Base-by-base conservation (phyloP, 2,113 vertebrate species). In the Maccullochella peelii region DNA sequence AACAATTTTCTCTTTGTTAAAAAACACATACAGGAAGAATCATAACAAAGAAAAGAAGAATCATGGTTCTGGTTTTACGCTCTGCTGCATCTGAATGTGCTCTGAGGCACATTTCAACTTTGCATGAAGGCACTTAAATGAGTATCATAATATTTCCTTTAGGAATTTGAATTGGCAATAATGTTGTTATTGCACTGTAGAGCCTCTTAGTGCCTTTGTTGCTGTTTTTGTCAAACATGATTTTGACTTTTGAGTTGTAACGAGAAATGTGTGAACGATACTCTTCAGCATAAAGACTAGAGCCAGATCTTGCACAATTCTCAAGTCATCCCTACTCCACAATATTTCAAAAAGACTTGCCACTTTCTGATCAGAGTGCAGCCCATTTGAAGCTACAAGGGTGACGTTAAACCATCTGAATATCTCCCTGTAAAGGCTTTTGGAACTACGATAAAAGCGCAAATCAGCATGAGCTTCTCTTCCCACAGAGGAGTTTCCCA, bases 131-230 rank as follows among this genome's bases (percentile, higher is more conserved):
- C 16, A 58, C 57, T 80, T 36, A 33, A 55, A 63, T 5, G 16
- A 69, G 18, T 7, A 18, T 36, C 18, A 74, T 21, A 38, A 49
- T 38, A 21, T 70, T 70, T 62, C 50, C 58, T 70, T 73, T 54
- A 8, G 18, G 42, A 21, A 42, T 63, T 58, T 77, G 36, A 77
- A 67, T 27, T 68, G 30, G 8, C n/a, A 40, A 16, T 50, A 20
- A 52, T 55, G 23, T 10, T 66, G 59, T 68, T 85, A 54, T 75
- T 80, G 57, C 25, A 50, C 49, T 49, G 33, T 21, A 63, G 68
- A 25, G 40, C 18, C 38, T 67, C 50, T 63, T 25, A 20, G 47
- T 44, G 62, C 42, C 18, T 71, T 50, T 80, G 77, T 20, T 62
- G 33, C 16, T 67, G 10, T 42, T 42, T 75, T 66, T 42, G 21